phyloP scores from a whole-genome alignment of 2,888 invertebrate species.

The Calameuta filiformis region DNA sequence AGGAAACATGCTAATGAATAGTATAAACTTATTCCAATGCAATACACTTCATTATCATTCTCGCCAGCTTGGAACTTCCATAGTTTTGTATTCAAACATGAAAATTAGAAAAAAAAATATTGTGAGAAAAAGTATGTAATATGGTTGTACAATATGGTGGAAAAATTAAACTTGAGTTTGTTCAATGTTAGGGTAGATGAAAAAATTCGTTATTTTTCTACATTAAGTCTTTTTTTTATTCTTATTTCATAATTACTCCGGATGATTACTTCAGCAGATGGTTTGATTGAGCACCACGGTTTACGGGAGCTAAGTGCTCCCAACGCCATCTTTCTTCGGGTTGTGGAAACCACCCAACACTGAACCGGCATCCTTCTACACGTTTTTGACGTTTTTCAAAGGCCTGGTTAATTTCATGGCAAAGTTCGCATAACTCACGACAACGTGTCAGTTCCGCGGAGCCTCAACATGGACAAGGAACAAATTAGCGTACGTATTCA shows the following conservation, averaged over 20 bases:
- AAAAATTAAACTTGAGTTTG: background rate
- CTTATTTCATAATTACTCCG: background rate
- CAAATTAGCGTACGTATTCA: background rate
- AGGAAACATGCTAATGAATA: background rate
- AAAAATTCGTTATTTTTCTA: background rate
- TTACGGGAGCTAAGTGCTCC: background rate
- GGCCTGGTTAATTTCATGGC: background rate
- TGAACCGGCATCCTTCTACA: background rate
- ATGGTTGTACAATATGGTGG: background rate
- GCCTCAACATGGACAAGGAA: background rate
- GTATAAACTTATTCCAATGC: background rate
- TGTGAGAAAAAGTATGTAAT: background rate
- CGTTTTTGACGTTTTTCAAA: constrained; percentile 1
- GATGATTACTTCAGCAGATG: background rate
- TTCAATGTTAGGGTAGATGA: background rate
- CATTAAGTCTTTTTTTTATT: background rate
- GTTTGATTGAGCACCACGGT: background rate
- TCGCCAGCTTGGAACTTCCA: background rate
- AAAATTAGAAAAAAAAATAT: background rate
- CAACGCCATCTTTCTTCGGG: constrained; percentile 19
- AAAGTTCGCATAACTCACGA: background rate
- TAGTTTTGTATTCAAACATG: background rate
- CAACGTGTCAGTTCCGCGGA: background rate
- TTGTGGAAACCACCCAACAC: constrained; percentile 6
- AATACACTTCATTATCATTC: background rate